Evolutionary conservation across 2,888 invertebrate genomes (phyloP).

Genomic region (Orthosia gracilis): DNA sequence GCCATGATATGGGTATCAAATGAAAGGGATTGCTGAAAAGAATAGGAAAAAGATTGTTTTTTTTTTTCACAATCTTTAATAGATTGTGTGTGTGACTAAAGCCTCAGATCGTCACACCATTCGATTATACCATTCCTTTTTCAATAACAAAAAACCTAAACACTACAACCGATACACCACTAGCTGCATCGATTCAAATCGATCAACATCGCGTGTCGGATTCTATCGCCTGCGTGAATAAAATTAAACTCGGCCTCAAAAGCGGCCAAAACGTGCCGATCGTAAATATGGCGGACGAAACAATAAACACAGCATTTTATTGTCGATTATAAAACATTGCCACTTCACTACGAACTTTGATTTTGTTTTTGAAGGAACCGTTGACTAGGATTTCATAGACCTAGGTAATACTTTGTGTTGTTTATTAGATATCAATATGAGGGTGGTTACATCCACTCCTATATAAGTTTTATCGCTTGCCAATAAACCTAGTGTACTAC

Average conservation of each 20-base stretch:
- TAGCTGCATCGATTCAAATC: constrained; percentile 46
- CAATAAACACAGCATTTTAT: constrained; percentile 66
- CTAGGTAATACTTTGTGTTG: not conserved
- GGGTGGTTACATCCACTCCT: no score
- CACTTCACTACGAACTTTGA: constrained; percentile 63
- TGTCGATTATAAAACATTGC: constrained; percentile 64
- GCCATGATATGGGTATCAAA: no score
- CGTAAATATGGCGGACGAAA: constrained; percentile 60
- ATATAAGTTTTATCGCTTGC: no score
- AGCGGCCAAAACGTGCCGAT: constrained; percentile 43
- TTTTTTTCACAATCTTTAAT: no score
- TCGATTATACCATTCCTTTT: no score
- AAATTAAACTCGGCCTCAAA: constrained; percentile 68
- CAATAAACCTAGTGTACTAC: no score
- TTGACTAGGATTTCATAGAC: constrained; percentile 11
- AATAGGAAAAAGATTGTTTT: no score
- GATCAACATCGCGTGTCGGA: constrained; percentile 59
- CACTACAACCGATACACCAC: constrained; percentile 24
- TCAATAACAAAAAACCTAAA: not conserved
- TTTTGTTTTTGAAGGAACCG: constrained; percentile 34
- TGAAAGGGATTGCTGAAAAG: no score
- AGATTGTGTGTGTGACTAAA: no score
- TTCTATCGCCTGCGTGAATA: constrained; percentile 54
- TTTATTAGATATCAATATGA: no score
- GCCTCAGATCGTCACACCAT: not conserved